A percentile compares a stretch with the other conserved stretches of the same genome.
These are phyloP conservation scores for Pseudopleuronectes americanus DNA, from an alignment of 2,797 vertebrate species.

Conservation along the genomic window DNA sequence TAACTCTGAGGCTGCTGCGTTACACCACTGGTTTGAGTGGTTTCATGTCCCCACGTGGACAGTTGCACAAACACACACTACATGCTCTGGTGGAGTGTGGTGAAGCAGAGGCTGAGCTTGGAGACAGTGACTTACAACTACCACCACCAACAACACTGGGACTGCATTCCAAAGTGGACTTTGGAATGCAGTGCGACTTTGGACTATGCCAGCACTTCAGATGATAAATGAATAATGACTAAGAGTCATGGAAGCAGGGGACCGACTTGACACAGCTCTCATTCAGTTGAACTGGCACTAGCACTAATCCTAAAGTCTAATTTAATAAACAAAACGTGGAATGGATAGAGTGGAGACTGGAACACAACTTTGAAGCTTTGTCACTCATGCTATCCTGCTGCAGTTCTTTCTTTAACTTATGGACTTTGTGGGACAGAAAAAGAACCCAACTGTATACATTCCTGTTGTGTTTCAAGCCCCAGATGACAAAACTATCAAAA, in stretches of 20 bases:
- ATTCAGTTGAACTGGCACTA: slow-evolving; percentile 41
- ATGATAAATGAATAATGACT: background rate
- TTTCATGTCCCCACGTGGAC: slow-evolving; percentile 13
- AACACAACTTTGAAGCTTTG: slow-evolving; percentile 36
- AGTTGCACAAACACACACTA: background rate
- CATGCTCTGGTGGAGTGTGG: background rate
- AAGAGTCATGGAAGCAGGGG: background rate
- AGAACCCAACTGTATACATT: background rate
- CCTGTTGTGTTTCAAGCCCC: slow-evolving; percentile 32
- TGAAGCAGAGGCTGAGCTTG: slow-evolving; percentile 7
- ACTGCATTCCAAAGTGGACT: slow-evolving; percentile 27
- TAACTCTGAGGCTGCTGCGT: background rate
- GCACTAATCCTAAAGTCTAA: slow-evolving; percentile 20
- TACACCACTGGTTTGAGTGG: background rate
- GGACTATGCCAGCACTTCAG: slow-evolving; percentile 11
- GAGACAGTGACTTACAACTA: background rate
- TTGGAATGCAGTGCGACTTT: slow-evolving; percentile 24
- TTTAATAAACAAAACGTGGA: slow-evolving; percentile 24
- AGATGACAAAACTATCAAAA: slow-evolving; percentile 22
- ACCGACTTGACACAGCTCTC: slow-evolving; percentile 15
- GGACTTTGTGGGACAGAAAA: background rate
- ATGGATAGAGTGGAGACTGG: slow-evolving; percentile 53
- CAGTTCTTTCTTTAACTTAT: background rate
- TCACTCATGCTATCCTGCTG: background rate
- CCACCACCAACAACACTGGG: background rate